Evolutionary conservation across 1,140 invertebrate genomes (phyloP).

Genomic region (Drosophila nigromelanica): DNA sequence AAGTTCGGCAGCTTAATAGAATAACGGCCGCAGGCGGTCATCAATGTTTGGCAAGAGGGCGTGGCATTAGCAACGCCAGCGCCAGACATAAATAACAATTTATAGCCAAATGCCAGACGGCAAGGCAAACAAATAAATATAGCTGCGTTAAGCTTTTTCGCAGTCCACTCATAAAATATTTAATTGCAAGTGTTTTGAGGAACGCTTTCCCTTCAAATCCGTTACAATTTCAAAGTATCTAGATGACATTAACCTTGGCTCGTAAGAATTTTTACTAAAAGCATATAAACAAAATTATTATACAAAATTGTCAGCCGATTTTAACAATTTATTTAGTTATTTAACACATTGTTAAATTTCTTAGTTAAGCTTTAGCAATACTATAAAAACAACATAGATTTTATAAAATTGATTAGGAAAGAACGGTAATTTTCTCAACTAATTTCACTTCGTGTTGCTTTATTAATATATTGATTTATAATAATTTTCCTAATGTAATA

Average conservation of each 20-base stretch:
- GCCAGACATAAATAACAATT: conserved; percentile 57
- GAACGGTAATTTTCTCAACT: too few species aligned
- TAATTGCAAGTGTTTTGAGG: conserved; percentile 20
- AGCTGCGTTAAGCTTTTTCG: conserved; percentile 30
- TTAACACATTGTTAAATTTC: too few species aligned
- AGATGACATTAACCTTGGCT: neutral
- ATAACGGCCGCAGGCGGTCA: conserved; percentile 23
- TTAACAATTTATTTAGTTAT: too few species aligned
- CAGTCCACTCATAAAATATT: conserved; percentile 42
- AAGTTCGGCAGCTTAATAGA: conserved; percentile 46
- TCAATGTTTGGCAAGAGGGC: conserved; percentile 23
- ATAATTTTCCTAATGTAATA: too few species aligned
- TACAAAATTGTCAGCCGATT: too few species aligned
- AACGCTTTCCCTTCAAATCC: conserved; percentile 10
- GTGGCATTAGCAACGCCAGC: conserved; percentile 20
- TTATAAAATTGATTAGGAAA: too few species aligned
- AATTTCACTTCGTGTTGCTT: too few species aligned
- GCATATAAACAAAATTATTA: too few species aligned
- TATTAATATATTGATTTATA: too few species aligned
- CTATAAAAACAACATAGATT: too few species aligned
- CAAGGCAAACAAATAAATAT: conserved; percentile 48
- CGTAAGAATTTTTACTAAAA: too few species aligned
- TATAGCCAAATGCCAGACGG: conserved; percentile 50
- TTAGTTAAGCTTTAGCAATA: too few species aligned
- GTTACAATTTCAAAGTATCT: neutral